These are phyloP conservation scores for Drosophila micromelanica DNA, from an alignment of 1,140 invertebrate species.

Conservation along the genomic window DNA sequence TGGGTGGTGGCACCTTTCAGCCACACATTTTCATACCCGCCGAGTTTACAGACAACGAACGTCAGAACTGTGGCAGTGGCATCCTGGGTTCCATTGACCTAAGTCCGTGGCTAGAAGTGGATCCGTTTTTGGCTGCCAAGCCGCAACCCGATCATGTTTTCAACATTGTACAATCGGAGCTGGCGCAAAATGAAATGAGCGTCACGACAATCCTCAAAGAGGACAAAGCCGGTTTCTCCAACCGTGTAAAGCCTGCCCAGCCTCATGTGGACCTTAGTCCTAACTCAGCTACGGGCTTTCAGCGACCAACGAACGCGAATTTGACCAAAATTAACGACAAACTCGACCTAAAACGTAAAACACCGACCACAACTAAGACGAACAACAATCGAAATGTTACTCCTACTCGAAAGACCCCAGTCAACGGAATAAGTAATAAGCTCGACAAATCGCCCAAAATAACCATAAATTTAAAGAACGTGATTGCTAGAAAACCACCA, in stretches of 20 bases:
- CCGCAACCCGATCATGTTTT: slow-evolving; percentile 46
- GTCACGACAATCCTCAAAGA: slow-evolving; percentile 54
- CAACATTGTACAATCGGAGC: slow-evolving; percentile 39
- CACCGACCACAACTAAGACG: slow-evolving; percentile 39
- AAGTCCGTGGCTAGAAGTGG: slow-evolving; percentile 79
- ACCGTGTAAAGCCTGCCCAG: slow-evolving; percentile 50
- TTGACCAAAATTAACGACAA: slow-evolving; percentile 71
- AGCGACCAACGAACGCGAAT: slow-evolving; percentile 44
- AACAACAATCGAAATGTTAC: slow-evolving; percentile 50
- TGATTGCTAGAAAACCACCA: slow-evolving; percentile 47
- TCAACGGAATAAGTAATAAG: slow-evolving; percentile 68
- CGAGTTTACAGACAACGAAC: slow-evolving; percentile 74
- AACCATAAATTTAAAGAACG: slow-evolving; percentile 57
- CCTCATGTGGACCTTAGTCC: slow-evolving; percentile 59
- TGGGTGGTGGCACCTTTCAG: slow-evolving; percentile 79
- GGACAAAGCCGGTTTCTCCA: slow-evolving; percentile 72
- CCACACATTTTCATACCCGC: slow-evolving; percentile 80
- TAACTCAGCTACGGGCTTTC: slow-evolving; percentile 59
- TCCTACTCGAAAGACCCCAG: slow-evolving; percentile 44
- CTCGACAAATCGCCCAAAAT: slow-evolving; percentile 71
- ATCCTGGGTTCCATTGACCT: slow-evolving; percentile 71
- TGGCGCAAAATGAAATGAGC: slow-evolving; percentile 12
- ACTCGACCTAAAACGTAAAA: slow-evolving; percentile 75
- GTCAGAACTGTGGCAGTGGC: slow-evolving; percentile 69
- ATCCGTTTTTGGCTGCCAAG: slow-evolving; percentile 63